Evolutionary conservation across 37 sponge, comb jelly and placozoan species (phyloP).

Genomic region (Bolinopsis microptera): DNA sequence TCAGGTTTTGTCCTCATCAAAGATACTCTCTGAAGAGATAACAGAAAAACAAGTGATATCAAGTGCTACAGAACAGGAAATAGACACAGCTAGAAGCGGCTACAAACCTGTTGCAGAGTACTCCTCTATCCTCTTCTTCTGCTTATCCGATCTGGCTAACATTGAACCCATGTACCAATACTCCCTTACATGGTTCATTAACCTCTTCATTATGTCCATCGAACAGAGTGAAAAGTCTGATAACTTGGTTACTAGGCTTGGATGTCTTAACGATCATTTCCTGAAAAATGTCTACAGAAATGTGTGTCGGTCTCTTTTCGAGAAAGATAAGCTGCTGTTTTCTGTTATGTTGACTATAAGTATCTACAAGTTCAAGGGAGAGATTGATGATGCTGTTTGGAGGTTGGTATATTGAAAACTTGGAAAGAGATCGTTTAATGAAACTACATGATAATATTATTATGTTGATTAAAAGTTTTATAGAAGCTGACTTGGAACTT

Average conservation of each 20-base stretch:
- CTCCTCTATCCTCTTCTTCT: slow-evolving; percentile 71
- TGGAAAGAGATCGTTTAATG: no score
- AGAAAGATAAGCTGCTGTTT: slow-evolving; percentile 72
- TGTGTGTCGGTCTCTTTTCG: slow-evolving; percentile 70
- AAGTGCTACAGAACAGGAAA: slow-evolving; percentile 87
- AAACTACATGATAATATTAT: no score
- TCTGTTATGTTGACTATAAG: slow-evolving; percentile 69
- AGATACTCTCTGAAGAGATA: slow-evolving; percentile 91
- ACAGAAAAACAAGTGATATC: slow-evolving; percentile 87
- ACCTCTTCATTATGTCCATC: slow-evolving; percentile 67
- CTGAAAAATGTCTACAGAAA: slow-evolving; percentile 59
- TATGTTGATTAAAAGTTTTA: neutral
- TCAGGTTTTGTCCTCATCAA: slow-evolving; percentile 95
- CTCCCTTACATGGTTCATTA: slow-evolving; percentile 71
- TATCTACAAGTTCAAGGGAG: slow-evolving; percentile 64
- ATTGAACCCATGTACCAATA: slow-evolving; percentile 76
- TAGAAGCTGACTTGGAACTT: neutral
- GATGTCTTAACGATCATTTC: slow-evolving; percentile 69
- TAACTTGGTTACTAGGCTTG: slow-evolving; percentile 57
- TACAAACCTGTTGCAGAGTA: slow-evolving; percentile 66
- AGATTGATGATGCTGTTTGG: slow-evolving; percentile 52
- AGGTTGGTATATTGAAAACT: neutral
- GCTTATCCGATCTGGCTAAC: slow-evolving; percentile 69
- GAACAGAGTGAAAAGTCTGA: slow-evolving; percentile 63
- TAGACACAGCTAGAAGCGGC: slow-evolving; percentile 93